phyloP scores from a whole-genome alignment of 2,113 vertebrate species.

The Ursus arctos region DNA sequence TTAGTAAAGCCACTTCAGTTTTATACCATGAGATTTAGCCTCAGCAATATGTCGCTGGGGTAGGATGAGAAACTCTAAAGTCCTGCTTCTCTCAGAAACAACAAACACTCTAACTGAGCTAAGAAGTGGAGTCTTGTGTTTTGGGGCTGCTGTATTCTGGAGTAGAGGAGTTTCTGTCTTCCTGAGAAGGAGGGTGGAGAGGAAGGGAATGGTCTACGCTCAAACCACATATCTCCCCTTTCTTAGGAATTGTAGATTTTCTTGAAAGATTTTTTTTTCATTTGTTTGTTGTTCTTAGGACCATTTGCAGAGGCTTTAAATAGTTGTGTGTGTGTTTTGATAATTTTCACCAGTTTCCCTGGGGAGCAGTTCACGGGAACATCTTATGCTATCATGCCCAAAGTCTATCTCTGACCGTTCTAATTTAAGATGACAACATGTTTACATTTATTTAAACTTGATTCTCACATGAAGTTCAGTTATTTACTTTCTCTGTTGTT shows the following conservation, averaged over 20 bases:
- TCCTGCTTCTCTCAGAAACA: not conserved
- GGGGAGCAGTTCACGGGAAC: accelerated
- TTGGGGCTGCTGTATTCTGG: not conserved
- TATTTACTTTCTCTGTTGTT: not conserved
- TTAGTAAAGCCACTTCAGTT: not conserved
- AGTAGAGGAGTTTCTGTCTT: not conserved
- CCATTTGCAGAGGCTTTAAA: not conserved
- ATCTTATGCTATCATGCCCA: not conserved
- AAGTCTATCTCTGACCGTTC: not conserved
- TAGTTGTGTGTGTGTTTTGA: not conserved
- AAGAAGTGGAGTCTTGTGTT: not conserved
- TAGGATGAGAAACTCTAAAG: not conserved
- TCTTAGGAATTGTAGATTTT: not conserved
- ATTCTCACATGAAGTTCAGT: not conserved
- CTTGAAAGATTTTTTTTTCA: not conserved
- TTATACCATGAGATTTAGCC: not conserved
- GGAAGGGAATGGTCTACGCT: not conserved
- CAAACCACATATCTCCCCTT: not conserved
- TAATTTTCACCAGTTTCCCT: not conserved
- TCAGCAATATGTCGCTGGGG: not conserved
- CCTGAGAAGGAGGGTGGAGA: not conserved
- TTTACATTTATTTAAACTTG: not conserved
- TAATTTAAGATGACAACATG: not conserved
- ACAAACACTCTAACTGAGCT: not conserved
- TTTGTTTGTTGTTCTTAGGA: not conserved